A percentile compares a stretch with the other conserved stretches of the same genome.
Conservation (phyloP, 2,797 vertebrate genomes). For the Sebastes umbrosus region DNA sequence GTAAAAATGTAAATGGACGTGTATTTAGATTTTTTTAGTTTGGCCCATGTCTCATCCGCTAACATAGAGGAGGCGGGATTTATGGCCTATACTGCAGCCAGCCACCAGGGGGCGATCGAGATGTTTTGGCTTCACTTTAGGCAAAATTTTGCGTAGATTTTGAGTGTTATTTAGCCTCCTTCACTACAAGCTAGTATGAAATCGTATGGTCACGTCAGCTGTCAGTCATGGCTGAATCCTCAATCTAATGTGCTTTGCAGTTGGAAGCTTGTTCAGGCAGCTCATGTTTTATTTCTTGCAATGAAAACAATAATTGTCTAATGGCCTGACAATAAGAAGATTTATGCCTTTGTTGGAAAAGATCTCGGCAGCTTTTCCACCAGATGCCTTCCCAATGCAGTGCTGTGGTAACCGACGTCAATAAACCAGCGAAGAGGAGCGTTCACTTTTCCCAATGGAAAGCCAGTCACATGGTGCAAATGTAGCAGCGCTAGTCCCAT, state of each 20-base stretch:
- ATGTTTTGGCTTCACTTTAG: too few species aligned
- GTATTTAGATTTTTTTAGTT: too few species aligned
- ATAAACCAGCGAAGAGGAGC: neutral
- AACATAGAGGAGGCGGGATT: too few species aligned
- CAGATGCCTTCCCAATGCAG: neutral
- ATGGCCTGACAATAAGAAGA: neutral
- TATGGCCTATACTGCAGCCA: too few species aligned
- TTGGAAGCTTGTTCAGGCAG: neutral
- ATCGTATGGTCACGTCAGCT: neutral
- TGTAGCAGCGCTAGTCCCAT: neutral
- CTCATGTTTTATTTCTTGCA: neutral
- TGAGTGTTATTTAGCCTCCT: too few species aligned
- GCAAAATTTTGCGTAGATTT: too few species aligned
- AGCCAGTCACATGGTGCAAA: slow-evolving; percentile 17
- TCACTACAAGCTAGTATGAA: too few species aligned
- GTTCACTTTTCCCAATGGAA: neutral
- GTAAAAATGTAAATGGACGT: too few species aligned
- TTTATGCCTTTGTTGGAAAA: neutral
- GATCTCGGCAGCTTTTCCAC: neutral
- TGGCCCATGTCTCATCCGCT: too few species aligned
- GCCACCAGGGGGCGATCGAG: too few species aligned
- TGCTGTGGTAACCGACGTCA: neutral
- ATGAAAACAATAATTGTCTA: neutral
- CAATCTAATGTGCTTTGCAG: neutral
- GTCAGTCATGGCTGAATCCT: neutral